Evolutionary conservation across 2,113 vertebrate species (phyloP).

Genomic region (Panthera leo): DNA sequence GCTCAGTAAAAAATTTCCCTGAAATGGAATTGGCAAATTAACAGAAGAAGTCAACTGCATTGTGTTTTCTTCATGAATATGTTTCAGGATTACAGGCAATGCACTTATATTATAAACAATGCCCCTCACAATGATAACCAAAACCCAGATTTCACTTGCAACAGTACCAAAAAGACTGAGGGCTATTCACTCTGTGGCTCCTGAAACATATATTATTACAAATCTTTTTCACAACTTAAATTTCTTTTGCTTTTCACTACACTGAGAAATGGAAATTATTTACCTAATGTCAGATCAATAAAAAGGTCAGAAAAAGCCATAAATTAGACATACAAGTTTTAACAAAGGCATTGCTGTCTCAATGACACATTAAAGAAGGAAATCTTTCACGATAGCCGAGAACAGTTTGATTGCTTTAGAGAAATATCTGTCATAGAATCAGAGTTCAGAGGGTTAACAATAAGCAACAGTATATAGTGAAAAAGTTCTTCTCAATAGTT

Average conservation of each 20-base stretch:
- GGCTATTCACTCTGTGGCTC: background rate
- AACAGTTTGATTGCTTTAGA: background rate
- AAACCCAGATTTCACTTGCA: conserved; percentile 10
- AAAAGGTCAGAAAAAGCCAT: background rate
- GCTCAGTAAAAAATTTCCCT: background rate
- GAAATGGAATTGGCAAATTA: background rate
- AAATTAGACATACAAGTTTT: conserved; percentile 1
- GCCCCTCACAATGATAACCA: background rate
- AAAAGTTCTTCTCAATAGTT: background rate
- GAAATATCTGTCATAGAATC: conserved; percentile 7
- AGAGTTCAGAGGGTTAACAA: background rate
- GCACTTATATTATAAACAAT: background rate
- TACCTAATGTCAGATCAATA: background rate
- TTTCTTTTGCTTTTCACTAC: conserved; percentile 1
- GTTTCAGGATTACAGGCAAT: background rate
- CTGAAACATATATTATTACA: background rate
- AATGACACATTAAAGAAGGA: conserved; percentile 26
- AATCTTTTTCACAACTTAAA: background rate
- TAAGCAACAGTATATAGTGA: background rate
- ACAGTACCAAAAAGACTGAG: background rate
- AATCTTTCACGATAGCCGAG: conserved; percentile 5
- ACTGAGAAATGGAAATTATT: conserved; percentile 7
- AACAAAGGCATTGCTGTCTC: background rate
- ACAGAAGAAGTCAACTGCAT: background rate
- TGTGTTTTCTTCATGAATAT: background rate